Conservation (phyloP, 2,113 vertebrate species). For the Sprattus sprattus region DNA sequence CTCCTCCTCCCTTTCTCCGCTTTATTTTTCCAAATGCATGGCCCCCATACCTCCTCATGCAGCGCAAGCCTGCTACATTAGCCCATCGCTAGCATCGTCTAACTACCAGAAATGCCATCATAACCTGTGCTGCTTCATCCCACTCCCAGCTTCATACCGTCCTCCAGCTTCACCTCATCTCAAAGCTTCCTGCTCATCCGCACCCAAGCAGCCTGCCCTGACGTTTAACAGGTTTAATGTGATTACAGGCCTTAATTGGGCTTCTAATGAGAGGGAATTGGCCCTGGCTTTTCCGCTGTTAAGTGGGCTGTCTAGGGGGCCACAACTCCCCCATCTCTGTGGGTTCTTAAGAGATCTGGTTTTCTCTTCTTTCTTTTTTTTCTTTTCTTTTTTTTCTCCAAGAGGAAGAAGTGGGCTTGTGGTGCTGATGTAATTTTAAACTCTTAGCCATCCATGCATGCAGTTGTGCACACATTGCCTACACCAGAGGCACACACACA, state of each 20-base stretch:
- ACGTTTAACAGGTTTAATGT: slow-evolving; percentile 6
- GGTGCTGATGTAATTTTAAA: neutral
- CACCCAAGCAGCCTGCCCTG: neutral
- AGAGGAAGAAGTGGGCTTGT: neutral
- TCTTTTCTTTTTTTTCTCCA: neutral
- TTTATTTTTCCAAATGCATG: neutral
- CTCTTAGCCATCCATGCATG: neutral
- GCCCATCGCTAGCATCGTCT: neutral
- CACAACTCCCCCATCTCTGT: slow-evolving; percentile 13
- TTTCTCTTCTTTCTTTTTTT: neutral
- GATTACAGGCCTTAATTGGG: neutral
- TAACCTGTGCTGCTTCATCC: neutral
- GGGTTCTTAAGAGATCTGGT: neutral
- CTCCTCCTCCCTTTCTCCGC: neutral
- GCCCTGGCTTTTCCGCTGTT: slow-evolving; percentile 1
- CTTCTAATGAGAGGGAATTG: slow-evolving; percentile 5
- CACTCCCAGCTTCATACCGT: neutral
- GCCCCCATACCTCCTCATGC: neutral
- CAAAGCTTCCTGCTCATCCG: neutral
- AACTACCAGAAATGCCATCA: neutral
- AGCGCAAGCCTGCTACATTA: neutral
- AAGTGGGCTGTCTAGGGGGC: neutral
- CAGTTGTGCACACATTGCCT: neutral
- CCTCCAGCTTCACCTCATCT: neutral
- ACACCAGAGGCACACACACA: neutral